Percentiles rank a stretch among this genome's conserved stretches.
These are phyloP conservation scores for Vombatus ursinus DNA, from an alignment of 2,113 vertebrate genomes.

Conservation along the genomic window DNA sequence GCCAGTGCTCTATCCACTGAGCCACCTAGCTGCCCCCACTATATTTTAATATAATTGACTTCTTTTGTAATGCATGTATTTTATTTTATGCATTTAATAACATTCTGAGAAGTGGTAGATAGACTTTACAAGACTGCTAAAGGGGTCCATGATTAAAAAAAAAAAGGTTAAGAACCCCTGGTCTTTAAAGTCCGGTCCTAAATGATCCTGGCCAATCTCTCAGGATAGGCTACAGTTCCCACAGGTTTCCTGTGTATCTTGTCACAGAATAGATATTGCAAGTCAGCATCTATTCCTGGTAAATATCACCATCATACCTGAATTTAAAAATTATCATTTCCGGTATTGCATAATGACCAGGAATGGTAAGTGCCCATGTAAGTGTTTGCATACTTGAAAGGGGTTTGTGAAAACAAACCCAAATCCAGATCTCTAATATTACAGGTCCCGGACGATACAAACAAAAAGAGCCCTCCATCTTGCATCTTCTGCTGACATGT, in stretches of 20 bases:
- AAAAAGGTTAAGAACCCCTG: not conserved
- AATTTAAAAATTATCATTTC: not conserved
- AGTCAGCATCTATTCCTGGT: not conserved
- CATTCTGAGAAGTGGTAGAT: not conserved
- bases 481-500: not conserved
- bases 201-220: not conserved
- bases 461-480: no score
- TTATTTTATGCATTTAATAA: not conserved
- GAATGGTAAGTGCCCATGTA: rapidly evolving
- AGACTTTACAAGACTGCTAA: not conserved
- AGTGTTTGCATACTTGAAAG: rapidly evolving
- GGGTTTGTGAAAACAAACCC: not conserved
- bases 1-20: no score
- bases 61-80: not conserved
- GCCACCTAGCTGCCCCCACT: no score
- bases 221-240: not conserved
- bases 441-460: not conserved
- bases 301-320: not conserved
- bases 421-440: not conserved
- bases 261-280: not conserved
- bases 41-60: not conserved
- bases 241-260: not conserved
- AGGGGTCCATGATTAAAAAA: not conserved
- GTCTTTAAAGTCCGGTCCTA: not conserved
- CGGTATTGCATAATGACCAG: not conserved